A percentile compares a stretch with the other conserved stretches of the same genome.
Evolutionary conservation across 2,888 invertebrate species (phyloP).

Genomic region (Drosophila niveifrons): DNA sequence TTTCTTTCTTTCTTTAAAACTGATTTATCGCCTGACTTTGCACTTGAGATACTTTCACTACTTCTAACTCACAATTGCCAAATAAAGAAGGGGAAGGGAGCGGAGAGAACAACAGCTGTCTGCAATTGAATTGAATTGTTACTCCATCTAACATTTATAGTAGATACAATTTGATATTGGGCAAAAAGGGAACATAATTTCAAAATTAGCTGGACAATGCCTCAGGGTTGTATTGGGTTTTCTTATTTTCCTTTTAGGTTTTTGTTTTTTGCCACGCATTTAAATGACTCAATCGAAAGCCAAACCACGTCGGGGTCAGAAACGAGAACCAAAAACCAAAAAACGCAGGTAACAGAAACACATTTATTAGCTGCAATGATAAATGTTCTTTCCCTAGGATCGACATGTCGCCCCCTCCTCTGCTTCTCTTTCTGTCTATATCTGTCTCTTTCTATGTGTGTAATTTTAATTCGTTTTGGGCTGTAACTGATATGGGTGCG

Average conservation of each 20-base stretch:
- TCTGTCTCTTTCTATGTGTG: conserved; percentile 46
- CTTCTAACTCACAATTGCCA: conserved; percentile 45
- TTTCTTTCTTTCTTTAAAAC: conserved; percentile 37
- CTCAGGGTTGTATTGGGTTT: conserved; percentile 44
- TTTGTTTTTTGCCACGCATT: conserved; percentile 61
- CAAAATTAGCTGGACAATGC: conserved; percentile 59
- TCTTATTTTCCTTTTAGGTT: conserved; percentile 2
- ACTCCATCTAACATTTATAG: conserved; percentile 12
- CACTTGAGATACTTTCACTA: conserved; percentile 53
- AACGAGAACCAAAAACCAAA: conserved; percentile 2
- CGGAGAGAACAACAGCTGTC: conserved; percentile 59
- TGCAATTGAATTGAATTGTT: conserved; percentile 71
- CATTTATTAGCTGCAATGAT: conserved; percentile 78
- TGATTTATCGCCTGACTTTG: conserved; percentile 52
- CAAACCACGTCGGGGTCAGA: conserved; percentile 58
- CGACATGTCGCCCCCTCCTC: conserved; percentile 25
- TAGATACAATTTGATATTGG: conserved; percentile 38
- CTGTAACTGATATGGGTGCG: conserved; percentile 73
- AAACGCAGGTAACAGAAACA: conserved; percentile 65
- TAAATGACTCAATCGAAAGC: conserved; percentile 78
- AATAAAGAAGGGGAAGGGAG: conserved; percentile 9
- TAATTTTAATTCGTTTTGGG: conserved; percentile 79
- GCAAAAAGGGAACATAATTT: conserved; percentile 30
- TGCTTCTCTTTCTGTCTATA: conserved; percentile 2
- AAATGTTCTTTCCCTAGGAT: conserved; percentile 70